Evolutionary conservation across 2,113 vertebrate genomes (phyloP), one percentile per base, ranked within the genome.

Genomic region (Sterna hirundo): DNA sequence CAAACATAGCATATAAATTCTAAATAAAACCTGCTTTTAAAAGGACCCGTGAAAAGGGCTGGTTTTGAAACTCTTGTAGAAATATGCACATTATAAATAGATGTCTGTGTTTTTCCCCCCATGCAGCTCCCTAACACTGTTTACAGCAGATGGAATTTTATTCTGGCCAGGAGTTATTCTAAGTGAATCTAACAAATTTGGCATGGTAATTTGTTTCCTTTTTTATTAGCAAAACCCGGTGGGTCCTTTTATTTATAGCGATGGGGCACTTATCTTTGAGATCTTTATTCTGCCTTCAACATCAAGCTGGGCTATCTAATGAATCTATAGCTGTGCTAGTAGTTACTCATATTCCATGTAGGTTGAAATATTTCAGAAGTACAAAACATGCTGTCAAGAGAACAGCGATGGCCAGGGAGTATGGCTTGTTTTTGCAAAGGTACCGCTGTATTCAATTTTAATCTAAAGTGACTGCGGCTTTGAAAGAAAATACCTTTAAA

Each of bases 251-350:
- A 98, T 97, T 98, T 98, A 86, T 91, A 94, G 83, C 64, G 4
- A 29, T 92, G 86, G 94, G 94, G 84, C 78, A 87, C 96, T 98
- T 98, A 96, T 98, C 97, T 97, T 94, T 88, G 94, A 98, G 95
- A 97, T 97, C 96, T 98, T 97, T 96, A 94, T 97, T 97, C 96
- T 96, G 79, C 88, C 95, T 95, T 97, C 97, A 97, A 83, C 95
- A 94, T 98, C 98, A 98, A 98, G 98, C 98, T 98, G 98, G 93
- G 98, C 91, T 96, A 92, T 95, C 97, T 98, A 98, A 98, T 98
- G 98, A 98, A 97, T 96, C 96, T 97, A 10, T 98, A 96, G 96
- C 97, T 96, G 80, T 96, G 94, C 96, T 94, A 51, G 88, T 95
- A 95, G 96, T 97, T 96, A 71, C 40, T 94, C 44, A 6, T 97